Evolutionary conservation across 2,113 vertebrate species (phyloP).

Genomic region (Xenopus laevis): DNA sequence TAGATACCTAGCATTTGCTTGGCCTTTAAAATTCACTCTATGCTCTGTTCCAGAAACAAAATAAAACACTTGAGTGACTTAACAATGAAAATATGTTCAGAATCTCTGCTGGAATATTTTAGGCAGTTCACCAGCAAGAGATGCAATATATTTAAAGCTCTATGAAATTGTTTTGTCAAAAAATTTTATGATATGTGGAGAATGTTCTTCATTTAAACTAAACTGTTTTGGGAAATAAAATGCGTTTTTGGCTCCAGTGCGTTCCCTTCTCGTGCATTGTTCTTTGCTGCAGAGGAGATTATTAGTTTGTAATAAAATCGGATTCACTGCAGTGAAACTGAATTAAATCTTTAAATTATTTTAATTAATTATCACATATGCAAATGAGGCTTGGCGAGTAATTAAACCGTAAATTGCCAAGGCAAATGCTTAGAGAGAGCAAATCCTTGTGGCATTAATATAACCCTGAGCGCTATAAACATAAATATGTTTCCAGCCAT

Average conservation of each 20-base stretch:
- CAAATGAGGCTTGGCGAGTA: not conserved
- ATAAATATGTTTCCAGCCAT: too few relatives aligned
- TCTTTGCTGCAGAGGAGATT: not conserved
- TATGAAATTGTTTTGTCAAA: not conserved
- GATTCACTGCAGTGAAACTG: constrained; percentile 5
- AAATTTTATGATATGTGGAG: not conserved
- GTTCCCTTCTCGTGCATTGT: not conserved
- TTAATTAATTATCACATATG: constrained; percentile 2
- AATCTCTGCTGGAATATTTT: not conserved
- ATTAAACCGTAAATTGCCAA: not conserved
- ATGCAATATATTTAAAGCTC: not conserved
- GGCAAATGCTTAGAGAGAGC: not conserved
- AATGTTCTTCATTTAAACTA: not conserved
- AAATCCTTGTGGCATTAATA: not conserved
- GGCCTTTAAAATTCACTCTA: too few relatives aligned
- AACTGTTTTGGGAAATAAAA: constrained; percentile 2
- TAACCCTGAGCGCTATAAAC: not conserved
- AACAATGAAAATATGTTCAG: not conserved
- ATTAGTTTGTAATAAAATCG: not conserved
- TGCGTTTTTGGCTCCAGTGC: not conserved
- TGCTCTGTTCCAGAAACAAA: too few relatives aligned
- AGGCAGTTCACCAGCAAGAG: not conserved
- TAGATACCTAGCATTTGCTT: too few relatives aligned
- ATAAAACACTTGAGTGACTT: too few relatives aligned
- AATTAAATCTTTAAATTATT: constrained; percentile 4